phyloP scores from a whole-genome alignment of 2,888 invertebrate species.

The Apamea anceps region DNA sequence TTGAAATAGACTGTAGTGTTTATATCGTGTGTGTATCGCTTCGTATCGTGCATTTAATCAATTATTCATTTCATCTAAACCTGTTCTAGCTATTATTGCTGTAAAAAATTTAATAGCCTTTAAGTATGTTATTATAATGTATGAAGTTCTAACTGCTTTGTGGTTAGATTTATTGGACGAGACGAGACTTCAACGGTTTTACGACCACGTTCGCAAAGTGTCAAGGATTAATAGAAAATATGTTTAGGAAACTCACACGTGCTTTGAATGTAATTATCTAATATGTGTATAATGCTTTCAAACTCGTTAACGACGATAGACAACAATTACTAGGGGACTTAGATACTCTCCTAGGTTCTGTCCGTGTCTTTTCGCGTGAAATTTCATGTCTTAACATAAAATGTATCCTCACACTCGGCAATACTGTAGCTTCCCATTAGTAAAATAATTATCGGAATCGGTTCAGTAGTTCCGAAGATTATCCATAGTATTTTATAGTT shows the following conservation, averaged over 20 bases:
- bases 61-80: slow-evolving; percentile 22
- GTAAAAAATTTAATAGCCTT: slow-evolving; percentile 17
- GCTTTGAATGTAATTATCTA: slow-evolving; percentile 7
- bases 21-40: not conserved
- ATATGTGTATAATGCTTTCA: slow-evolving; percentile 1
- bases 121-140: slow-evolving; percentile 14
- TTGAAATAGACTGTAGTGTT: not conserved
- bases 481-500: not conserved
- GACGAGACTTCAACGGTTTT: slow-evolving; percentile 12
- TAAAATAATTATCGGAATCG: too few relatives aligned
- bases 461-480: not conserved
- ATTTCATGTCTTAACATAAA: not conserved
- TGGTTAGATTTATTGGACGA: slow-evolving; percentile 15
- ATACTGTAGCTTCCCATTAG: not conserved
- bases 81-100: slow-evolving; percentile 5
- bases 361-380: not conserved
- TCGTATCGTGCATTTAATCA: slow-evolving; percentile 3
- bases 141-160: slow-evolving; percentile 14
- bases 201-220: slow-evolving; percentile 15
- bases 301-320: not conserved
- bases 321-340: not conserved
- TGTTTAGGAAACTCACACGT: slow-evolving; percentile 19
- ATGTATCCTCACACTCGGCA: not conserved
- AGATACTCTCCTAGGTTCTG: not conserved
- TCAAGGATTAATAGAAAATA: slow-evolving; percentile 12